Base-by-base conservation (phyloP, 2,797 vertebrate species). In the Hylomyscus alleni region DNA sequence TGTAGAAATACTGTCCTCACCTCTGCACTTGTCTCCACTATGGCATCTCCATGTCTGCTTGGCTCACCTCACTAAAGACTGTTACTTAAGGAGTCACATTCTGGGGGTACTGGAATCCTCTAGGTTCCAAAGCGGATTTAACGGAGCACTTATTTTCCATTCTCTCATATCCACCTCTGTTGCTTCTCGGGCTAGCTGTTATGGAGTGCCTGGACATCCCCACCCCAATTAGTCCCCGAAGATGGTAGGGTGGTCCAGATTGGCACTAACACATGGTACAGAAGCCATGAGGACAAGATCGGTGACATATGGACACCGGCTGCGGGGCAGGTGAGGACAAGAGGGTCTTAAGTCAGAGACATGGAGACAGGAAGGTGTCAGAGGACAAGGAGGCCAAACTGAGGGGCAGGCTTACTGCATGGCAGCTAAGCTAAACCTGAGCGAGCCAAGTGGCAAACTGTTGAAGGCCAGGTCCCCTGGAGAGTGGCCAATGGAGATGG, bases 41-140 rank as follows among this genome's bases (percentile, higher is more conserved):
- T 2, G 34, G 84, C 37, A 8, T 58, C 47, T 84, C 40, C 44
- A 19, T 13, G 37, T n/a, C 44, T 67, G 37, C 29, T 8, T 1
- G 7, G 65, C 65, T 37, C 17, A 34, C 14, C 14, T 60, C 78
- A 40, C 34, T 69, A 62, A 83, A 93, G 56, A 54, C 52, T 56
- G 54, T 62, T 52, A 76, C 31, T 17, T 52, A 89, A 80, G 58
- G 56, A 78, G 75, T 87, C 92, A 62, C 62, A 44, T 75, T 85
- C 86, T 85, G 73, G 76, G 76, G 44, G 76, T 65, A 17, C 15
- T 34, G 3, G 40, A 77, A 95, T 31, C 20, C 52, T 11, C 29
- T 12, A 76, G 15, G 82, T 73, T 54, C 78, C 62, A 80, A 15
- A 13, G 76, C 50, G 78, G 82, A 84, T 7, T 67, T 40, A 73